phyloP scores from a whole-genome alignment of 1,140 invertebrate genomes.

The Aphaenogaster rudis region DNA sequence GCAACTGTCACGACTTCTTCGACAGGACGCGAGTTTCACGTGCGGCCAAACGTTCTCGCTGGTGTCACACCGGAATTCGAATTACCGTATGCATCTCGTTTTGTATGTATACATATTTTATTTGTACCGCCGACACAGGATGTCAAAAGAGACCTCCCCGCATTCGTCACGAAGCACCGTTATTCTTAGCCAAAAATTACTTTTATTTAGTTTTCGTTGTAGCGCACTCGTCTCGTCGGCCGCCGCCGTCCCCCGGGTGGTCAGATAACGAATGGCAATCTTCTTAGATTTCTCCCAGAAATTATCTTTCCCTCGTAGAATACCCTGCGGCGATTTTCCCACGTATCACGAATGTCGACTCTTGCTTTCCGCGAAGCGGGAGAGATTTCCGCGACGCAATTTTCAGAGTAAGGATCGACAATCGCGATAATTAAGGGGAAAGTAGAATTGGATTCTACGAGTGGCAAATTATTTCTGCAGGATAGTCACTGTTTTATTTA shows the following conservation, averaged over 20 bases:
- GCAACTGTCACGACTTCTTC: conserved; percentile 28
- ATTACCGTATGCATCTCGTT: conserved; percentile 56
- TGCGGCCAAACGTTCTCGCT: conserved; percentile 32
- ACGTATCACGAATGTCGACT: neutral
- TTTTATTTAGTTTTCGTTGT: conserved; percentile 85
- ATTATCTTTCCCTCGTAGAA: conserved; percentile 12
- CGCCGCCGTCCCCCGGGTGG: neutral
- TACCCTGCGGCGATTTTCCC: neutral
- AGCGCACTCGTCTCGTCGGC: conserved; percentile 66
- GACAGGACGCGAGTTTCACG: conserved; percentile 45
- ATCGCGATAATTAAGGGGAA: neutral
- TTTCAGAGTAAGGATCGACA: neutral
- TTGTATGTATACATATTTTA: conserved; percentile 53
- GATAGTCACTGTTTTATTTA: neutral
- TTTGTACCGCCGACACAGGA: conserved; percentile 39
- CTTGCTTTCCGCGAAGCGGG: neutral
- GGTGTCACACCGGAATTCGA: conserved; percentile 24
- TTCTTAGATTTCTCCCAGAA: neutral
- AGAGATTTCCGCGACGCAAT: neutral
- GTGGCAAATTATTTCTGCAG: neutral
- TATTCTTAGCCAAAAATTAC: conserved; percentile 87
- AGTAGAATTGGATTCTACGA: neutral
- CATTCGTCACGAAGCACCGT: conserved; percentile 79
- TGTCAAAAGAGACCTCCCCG: conserved; percentile 52
- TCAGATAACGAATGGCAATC: neutral